A percentile compares a stretch with the other conserved stretches of the same genome.
Evolutionary conservation across 2,888 invertebrate genomes (phyloP).

Genomic region (Notodonta dromedarius): DNA sequence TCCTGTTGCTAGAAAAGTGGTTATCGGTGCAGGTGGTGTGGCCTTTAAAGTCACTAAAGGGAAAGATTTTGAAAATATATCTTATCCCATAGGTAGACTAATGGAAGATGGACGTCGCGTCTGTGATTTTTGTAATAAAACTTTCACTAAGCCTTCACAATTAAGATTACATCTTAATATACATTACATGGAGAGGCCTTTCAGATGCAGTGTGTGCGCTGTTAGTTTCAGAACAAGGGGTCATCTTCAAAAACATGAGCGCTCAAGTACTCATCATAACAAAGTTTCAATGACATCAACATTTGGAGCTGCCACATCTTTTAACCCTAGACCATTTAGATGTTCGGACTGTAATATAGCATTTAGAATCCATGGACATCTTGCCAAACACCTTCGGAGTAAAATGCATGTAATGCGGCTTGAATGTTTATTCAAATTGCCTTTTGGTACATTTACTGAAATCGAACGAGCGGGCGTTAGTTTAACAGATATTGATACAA

Average conservation of each 20-base stretch:
- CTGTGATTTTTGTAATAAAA: conserved; percentile 95
- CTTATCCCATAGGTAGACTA: conserved; percentile 81
- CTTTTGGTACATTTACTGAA: conserved; percentile 97
- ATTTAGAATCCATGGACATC: conserved; percentile 97
- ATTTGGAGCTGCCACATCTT: conserved; percentile 92
- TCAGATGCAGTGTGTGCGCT: conserved; percentile 95
- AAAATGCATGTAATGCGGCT: conserved; percentile 98
- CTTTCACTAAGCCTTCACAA: conserved; percentile 96
- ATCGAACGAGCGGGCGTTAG: conserved; percentile 95
- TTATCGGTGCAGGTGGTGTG: conserved; percentile 86
- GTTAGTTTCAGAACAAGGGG: conserved; percentile 96
- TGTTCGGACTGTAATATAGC: conserved; percentile 98
- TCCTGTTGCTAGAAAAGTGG: conserved; percentile 83
- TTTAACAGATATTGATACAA: conserved; percentile 97
- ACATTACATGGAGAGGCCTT: conserved; percentile 97
- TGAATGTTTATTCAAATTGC: conserved; percentile 96
- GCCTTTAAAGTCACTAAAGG: conserved; percentile 84
- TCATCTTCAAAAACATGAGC: conserved; percentile 96
- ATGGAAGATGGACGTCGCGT: conserved; percentile 90
- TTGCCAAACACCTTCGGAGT: conserved; percentile 98
- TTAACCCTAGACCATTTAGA: conserved; percentile 97
- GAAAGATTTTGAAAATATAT: conserved; percentile 74
- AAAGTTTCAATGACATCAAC: conserved; percentile 95
- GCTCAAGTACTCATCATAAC: conserved; percentile 95
- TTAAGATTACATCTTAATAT: conserved; percentile 96